Base-by-base conservation (phyloP, 1,140 invertebrate species). In the Papilio helenus region DNA sequence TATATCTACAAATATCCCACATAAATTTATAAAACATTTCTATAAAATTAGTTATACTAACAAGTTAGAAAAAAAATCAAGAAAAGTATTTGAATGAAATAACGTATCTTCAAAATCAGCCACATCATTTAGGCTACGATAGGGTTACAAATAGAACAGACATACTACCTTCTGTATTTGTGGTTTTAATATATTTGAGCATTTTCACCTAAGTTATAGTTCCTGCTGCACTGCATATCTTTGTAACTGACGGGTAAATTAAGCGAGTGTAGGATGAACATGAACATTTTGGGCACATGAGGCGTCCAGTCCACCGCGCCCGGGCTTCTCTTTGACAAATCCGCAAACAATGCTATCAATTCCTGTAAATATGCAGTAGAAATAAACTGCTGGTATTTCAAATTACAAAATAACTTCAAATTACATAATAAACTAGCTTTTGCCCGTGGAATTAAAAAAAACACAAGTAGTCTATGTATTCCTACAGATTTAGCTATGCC, bases 251-350 rank as follows among this genome's bases (percentile, higher is more conserved):
- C 97, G 16, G 98, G 97, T 23, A 99, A 94, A 87, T 97, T 97
- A 72, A 99, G 96, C 73, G 96, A 96, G 73, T 97, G 95, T 58
- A 98, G 89, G 84, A 99, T 96, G 83, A 97, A 95, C 5, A 96
- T 97, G 88, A 98, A 99, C 94, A 99, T 97, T 79, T 97, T 94
- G 0, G 97, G 96, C 46, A 98, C 95, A 87, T 98, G 96, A 0
- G 97, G 97, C 80, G 97, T 96, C 98, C 98, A 99, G 86, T 99
- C 96, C 77, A 99, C 97, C 58, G 97, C 96, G 1, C 98, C 98
- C 79, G 98, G 96, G 90, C 97, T 98, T 81, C 96, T 94, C 79
- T 95, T 94, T 1, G 98, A 97, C 8, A 98, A 90, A 79, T 96
- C 95, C 1, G 97, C 95, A 88, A 99, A 97, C 49, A 98, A 90